Evolutionary conservation across 2,113 vertebrate species (phyloP), one percentile per base, ranked within the genome.

Genomic region (Brachyistius frenatus): DNA sequence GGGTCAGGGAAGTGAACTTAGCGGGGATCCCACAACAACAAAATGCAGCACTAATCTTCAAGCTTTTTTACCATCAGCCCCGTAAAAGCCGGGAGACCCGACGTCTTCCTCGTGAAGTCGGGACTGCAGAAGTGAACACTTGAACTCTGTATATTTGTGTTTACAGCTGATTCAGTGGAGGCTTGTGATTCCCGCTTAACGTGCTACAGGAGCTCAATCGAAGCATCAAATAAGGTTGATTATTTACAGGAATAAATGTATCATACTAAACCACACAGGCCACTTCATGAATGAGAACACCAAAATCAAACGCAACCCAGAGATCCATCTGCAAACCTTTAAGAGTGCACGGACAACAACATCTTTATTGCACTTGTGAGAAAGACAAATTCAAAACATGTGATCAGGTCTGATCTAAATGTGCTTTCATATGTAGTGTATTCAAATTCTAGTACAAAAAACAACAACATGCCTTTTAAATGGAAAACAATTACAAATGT

Each of bases 1-100:
- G 90, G 92, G 90, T 91, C 88, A 91, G 91, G 93, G 93, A 93
- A 91, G 91, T 88, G 89, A 93, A 91, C 89, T 92, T 92, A 91
- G 88, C 58, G 37, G 88, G 91, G 89, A 90, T 91, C 92, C 89
- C 90, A 92, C 88, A 90, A 90, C 88, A 87, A 85, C 91, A 88
- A 94, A 23, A 84, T 78, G 82, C 61, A 4, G 36, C 30, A 30
- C 86, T 89, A 87, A 91, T 91, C 90, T 85, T 82, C 53, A 65
- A 69, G 74, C 65, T 78, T 83, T 72, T 85, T 78, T 75, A 80
- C 60, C 44, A n/a, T 71, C 66, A 66, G 58, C 52, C 58, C 67
- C 39, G 74, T 84, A 52, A 91, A 90, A 89, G 2, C 73, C 83
- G 35, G 70, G 67, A 86, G 61, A 52, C 30, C 63, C 63, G 67